A percentile compares a stretch with the other conserved stretches of the same genome.
phyloP scores from a whole-genome alignment of 2,113 vertebrate species.

The Lamprotornis superbus region DNA sequence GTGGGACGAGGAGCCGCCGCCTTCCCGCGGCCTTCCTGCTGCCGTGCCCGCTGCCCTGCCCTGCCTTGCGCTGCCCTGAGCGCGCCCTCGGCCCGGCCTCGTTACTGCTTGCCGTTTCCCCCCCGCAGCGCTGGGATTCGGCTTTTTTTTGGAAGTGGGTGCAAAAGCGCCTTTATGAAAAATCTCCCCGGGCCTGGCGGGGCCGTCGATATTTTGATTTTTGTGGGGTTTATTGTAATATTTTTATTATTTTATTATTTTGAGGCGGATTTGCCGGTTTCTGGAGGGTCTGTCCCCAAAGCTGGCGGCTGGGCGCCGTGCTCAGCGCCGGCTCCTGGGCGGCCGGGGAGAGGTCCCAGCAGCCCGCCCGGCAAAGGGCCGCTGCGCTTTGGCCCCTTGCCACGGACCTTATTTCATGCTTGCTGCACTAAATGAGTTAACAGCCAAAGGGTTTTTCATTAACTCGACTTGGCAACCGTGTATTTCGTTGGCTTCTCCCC shows the following conservation, averaged over 20 bases:
- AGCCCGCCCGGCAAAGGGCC: neutral
- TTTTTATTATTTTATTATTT: neutral
- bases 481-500: neutral
- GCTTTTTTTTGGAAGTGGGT: neutral
- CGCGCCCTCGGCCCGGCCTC: neutral
- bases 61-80: neutral
- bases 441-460: constrained; percentile 69
- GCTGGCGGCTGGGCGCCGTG: neutral
- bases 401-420: constrained; percentile 53
- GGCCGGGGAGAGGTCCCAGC: neutral
- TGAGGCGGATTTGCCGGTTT: neutral
- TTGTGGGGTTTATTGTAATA: no score
- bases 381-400: constrained; percentile 18
- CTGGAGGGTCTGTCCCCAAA: neutral
- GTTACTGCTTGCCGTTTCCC: neutral
- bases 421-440: constrained; percentile 64
- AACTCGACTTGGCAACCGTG: constrained; percentile 60
- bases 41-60: neutral
- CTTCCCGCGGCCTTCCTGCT: neutral
- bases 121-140: neutral
- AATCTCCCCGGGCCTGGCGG: neutral
- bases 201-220: neutral
- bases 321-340: neutral
- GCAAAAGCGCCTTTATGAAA: neutral
- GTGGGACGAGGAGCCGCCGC: neutral